These are phyloP conservation scores for Dolichopus griseipennis DNA, from an alignment of 2,888 invertebrate species.

Conservation along the genomic window DNA sequence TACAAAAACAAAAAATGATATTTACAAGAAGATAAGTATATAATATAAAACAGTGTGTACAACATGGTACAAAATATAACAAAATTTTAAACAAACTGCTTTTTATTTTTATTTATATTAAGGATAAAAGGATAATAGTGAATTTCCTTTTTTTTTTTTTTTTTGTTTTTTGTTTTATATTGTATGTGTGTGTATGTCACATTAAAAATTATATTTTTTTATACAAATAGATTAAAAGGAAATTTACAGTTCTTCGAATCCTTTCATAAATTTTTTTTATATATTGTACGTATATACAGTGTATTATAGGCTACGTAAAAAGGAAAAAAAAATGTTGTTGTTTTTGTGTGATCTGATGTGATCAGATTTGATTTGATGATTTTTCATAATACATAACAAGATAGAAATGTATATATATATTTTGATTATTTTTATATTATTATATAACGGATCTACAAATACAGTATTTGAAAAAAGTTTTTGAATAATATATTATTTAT, in stretches of 20 bases:
- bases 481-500: no score
- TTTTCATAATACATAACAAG: background rate
- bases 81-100: background rate
- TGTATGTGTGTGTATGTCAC: background rate
- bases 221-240: background rate
- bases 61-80: background rate
- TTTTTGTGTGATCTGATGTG: background rate
- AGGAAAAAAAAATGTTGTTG: no score
- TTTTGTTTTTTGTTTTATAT: no score
- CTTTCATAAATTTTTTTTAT: background rate
- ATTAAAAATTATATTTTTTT: background rate
- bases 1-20: background rate
- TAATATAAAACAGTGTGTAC: background rate
- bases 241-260: background rate
- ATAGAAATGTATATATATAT: no score
- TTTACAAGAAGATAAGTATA: background rate
- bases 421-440: no score
- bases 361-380: background rate
- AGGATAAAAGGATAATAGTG: background rate
- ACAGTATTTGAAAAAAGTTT: no score
- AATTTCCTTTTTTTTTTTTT: background rate
- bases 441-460: no score
- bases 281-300: no score
- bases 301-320: no score
- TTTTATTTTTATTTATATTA: conserved; percentile 1